Conservation (phyloP, 2,113 vertebrate genomes). For the Circaetus gallicus region DNA sequence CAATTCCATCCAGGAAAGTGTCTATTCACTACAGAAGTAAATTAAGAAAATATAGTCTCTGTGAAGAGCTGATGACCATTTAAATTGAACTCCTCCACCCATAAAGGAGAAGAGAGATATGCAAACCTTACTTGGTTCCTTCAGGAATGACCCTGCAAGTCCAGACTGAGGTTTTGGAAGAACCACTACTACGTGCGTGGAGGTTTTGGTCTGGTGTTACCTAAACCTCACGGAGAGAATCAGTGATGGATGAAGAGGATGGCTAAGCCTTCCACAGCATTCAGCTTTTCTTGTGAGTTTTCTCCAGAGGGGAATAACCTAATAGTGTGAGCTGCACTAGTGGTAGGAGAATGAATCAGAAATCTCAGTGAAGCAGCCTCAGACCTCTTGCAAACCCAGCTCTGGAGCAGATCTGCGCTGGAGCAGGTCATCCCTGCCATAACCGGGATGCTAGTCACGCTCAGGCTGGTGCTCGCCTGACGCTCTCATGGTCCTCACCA, state of each 20-base stretch:
- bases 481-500: not conserved
- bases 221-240: not conserved
- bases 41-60: not conserved
- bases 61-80: not conserved
- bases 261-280: not conserved
- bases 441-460: not conserved
- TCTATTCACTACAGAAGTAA: not conserved
- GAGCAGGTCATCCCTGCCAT: not conserved
- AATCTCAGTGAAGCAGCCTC: not conserved
- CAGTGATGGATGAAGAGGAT: not conserved
- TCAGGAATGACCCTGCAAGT: not conserved
- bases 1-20: not conserved
- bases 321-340: not conserved
- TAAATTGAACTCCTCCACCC: not conserved
- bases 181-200: accelerated
- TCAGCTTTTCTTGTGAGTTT: not conserved
- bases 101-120: not conserved
- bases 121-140: not conserved
- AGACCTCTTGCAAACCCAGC: not conserved
- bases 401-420: not conserved
- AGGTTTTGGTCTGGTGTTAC: not conserved
- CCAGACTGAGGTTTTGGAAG: not conserved
- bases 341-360: not conserved
- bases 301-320: not conserved
- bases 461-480: not conserved